A percentile compares a stretch with the other conserved stretches of the same genome.
Evolutionary conservation across 2,113 vertebrate genomes (phyloP).

Genomic region (Sander vitreus): DNA sequence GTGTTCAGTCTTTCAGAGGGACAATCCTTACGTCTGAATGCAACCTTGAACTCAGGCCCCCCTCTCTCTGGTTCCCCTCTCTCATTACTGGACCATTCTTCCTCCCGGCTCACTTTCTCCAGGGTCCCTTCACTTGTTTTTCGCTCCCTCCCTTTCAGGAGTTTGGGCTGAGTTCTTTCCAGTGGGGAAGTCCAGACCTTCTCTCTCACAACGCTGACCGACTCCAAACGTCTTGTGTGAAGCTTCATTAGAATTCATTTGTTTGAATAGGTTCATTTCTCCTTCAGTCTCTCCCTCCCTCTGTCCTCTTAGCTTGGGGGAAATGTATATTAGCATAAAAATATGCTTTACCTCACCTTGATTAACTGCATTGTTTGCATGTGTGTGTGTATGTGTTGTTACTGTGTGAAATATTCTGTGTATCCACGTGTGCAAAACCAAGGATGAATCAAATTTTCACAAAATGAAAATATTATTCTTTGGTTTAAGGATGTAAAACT

Average conservation of each 20-base stretch:
- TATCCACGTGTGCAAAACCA: background rate
- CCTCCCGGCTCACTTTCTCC: slow-evolving; percentile 68
- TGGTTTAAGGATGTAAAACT: background rate
- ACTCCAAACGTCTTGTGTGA: slow-evolving; percentile 61
- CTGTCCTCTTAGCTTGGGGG: slow-evolving; percentile 21
- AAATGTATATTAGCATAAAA: slow-evolving; percentile 62
- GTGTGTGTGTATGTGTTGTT: slow-evolving; percentile 1
- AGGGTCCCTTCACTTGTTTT: slow-evolving; percentile 68
- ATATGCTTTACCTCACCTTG: slow-evolving; percentile 61
- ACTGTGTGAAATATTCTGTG: background rate
- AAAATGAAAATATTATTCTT: background rate
- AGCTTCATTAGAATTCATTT: slow-evolving; percentile 76
- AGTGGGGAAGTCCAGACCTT: slow-evolving; percentile 57
- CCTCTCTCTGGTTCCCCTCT: slow-evolving; percentile 54
- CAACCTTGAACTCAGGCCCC: slow-evolving; percentile 74
- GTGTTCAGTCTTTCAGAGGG: slow-evolving; percentile 74
- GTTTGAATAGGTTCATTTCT: slow-evolving; percentile 67
- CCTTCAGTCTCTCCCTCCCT: slow-evolving; percentile 39
- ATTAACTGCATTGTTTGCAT: slow-evolving; percentile 47
- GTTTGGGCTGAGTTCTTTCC: slow-evolving; percentile 61
- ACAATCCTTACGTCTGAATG: slow-evolving; percentile 78
- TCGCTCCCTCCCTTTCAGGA: slow-evolving; percentile 61
- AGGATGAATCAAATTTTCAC: background rate
- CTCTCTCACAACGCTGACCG: slow-evolving; percentile 39
- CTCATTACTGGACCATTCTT: slow-evolving; percentile 74